These are phyloP conservation scores for Sialis lutaria DNA, from an alignment of 2,888 invertebrate species.

Conservation along the genomic window DNA sequence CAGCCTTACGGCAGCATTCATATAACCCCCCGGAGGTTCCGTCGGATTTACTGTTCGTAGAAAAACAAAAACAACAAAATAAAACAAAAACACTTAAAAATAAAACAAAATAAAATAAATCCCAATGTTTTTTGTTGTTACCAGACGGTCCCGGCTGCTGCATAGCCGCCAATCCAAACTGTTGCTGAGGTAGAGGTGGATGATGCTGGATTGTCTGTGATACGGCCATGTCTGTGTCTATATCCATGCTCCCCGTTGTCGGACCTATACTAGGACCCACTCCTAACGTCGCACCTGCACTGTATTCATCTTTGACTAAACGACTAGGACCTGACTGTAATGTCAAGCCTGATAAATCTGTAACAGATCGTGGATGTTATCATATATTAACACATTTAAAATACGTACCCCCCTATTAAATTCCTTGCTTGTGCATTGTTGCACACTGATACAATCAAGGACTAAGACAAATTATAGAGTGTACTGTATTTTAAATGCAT, in stretches of 20 bases:
- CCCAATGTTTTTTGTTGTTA: background rate
- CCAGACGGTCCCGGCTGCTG: conserved; percentile 13
- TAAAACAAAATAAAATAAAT: background rate
- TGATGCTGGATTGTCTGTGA: conserved; percentile 52
- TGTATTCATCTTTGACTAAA: conserved; percentile 84
- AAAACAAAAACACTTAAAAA: background rate
- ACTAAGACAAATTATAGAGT: background rate
- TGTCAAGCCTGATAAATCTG: conserved; percentile 81
- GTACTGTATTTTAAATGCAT: background rate
- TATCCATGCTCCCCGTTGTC: conserved; percentile 34
- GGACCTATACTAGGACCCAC: conserved; percentile 17
- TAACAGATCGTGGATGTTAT: no score
- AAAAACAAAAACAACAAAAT: background rate
- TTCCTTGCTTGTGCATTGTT: no score
- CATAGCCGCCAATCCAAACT: conserved; percentile 29
- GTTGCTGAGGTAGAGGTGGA: conserved; percentile 40
- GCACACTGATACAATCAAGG: no score
- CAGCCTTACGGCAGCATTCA: background rate
- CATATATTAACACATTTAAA: no score
- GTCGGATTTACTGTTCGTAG: background rate
- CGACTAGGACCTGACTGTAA: conserved; percentile 70
- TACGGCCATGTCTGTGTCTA: conserved; percentile 35
- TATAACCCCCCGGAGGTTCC: background rate
- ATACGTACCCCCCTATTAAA: no score
- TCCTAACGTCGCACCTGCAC: conserved; percentile 40